These are phyloP conservation scores for Hirudinaria manillensis DNA, from an alignment of 2,888 invertebrate genomes.

Conservation along the genomic window DNA sequence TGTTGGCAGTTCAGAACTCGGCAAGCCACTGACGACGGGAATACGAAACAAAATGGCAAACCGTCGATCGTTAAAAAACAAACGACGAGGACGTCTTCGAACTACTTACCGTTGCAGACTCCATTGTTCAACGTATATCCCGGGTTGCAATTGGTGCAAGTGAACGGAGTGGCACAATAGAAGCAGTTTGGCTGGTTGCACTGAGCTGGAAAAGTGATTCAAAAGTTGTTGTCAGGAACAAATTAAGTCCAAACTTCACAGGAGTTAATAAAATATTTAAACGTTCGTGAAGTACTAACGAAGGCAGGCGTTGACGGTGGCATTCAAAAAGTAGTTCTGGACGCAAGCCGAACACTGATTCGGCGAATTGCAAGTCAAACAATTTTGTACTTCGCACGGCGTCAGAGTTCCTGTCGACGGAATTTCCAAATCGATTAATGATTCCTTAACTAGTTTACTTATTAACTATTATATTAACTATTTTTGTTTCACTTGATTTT, in stretches of 20 bases:
- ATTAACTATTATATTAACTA: neutral
- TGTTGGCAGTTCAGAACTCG: conserved; percentile 13
- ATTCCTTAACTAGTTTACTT: neutral
- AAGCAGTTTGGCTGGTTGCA: conserved; percentile 18
- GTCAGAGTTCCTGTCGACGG: neutral
- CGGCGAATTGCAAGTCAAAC: neutral
- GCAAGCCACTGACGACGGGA: neutral
- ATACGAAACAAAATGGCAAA: no score
- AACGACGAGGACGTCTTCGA: no score
- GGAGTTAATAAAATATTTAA: no score
- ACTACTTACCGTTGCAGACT: neutral
- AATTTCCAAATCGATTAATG: no score
- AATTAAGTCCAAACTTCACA: no score
- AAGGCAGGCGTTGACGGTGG: conserved; percentile 10
- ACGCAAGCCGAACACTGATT: neutral
- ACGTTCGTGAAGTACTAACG: neutral
- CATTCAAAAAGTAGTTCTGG: neutral
- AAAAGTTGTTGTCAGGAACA: no score
- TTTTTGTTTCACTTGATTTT: no score
- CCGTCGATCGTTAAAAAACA: no score
- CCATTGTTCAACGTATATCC: conserved; percentile 8
- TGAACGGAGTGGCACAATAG: neutral
- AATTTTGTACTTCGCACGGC: conserved; percentile 8
- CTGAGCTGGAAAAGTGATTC: conserved; percentile 15
- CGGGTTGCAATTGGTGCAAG: neutral